Percentiles rank a stretch among this genome's conserved stretches.
Evolutionary conservation across 2,113 vertebrate species (phyloP).

Genomic region (Prochilodus magdalenae): DNA sequence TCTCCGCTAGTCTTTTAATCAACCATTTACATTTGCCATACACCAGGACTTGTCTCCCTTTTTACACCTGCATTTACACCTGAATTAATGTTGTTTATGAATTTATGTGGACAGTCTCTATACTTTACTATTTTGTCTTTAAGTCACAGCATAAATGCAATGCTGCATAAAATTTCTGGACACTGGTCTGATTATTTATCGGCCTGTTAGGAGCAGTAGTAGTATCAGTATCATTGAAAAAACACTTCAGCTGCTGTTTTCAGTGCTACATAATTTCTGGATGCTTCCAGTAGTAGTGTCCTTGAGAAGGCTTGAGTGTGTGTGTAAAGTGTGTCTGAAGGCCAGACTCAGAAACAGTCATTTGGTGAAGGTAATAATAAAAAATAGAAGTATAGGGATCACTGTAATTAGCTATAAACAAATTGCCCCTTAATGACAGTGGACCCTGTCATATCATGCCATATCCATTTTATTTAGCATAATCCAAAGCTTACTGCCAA

Average conservation of each 20-base stretch:
- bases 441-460: too few relatives aligned
- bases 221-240: conserved; percentile 3
- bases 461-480: too few relatives aligned
- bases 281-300: conserved; percentile 3
- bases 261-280: background rate
- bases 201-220: background rate
- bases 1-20: conserved; percentile 1
- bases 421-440: background rate
- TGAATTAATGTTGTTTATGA: too few relatives aligned
- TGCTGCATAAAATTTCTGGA: background rate
- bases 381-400: conserved; percentile 29
- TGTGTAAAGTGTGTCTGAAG: conserved; percentile 35
- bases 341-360: conserved; percentile 16
- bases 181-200: background rate
- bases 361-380: conserved; percentile 26
- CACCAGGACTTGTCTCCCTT: background rate
- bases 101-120: too few relatives aligned
- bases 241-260: conserved; percentile 7
- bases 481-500: too few relatives aligned
- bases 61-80: background rate
- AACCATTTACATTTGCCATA: background rate
- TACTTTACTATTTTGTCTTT: background rate
- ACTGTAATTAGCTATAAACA: conserved; percentile 49
- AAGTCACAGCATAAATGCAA: background rate
- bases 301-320: background rate